phyloP scores from a whole-genome alignment of 1,140 invertebrate genomes.

The Calosoma granatense region DNA sequence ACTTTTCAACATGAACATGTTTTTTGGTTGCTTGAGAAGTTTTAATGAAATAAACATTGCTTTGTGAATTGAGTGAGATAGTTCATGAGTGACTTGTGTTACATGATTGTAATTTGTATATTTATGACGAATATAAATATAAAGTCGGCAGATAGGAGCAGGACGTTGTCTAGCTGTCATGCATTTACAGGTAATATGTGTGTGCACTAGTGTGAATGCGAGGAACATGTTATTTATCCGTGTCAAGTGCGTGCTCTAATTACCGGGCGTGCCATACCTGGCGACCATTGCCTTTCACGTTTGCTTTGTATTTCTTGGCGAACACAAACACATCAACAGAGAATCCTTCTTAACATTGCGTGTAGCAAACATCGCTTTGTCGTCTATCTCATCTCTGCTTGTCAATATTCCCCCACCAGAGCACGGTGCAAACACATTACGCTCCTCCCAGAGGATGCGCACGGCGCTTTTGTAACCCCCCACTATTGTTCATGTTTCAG shows the following conservation, averaged over 20 bases:
- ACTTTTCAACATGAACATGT: no score
- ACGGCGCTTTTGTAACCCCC: slow-evolving; percentile 28
- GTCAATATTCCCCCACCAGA: slow-evolving; percentile 25
- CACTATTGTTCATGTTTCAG: slow-evolving; percentile 25
- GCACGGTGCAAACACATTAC: slow-evolving; percentile 11
- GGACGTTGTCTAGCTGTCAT: no score
- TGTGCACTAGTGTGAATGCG: no score
- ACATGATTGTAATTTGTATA: no score
- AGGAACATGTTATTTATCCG: not conserved
- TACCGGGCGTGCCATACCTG: not conserved
- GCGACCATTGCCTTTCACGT: not conserved
- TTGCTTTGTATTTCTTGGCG: not conserved
- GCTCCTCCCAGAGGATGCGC: slow-evolving; percentile 27
- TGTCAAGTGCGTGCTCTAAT: not conserved
- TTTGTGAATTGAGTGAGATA: no score
- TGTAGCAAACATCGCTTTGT: not conserved
- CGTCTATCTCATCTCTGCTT: slow-evolving; percentile 16
- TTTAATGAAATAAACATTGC: no score
- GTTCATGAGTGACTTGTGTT: no score
- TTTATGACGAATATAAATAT: no score
- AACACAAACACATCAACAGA: not conserved
- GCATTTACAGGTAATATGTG: no score
- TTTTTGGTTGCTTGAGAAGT: no score
- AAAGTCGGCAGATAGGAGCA: no score
- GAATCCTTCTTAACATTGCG: not conserved